Percentiles rank a stretch among this genome's conserved stretches.
These are phyloP conservation scores for Camelus bactrianus DNA, from an alignment of 2,113 vertebrate genomes.

Conservation along the genomic window DNA sequence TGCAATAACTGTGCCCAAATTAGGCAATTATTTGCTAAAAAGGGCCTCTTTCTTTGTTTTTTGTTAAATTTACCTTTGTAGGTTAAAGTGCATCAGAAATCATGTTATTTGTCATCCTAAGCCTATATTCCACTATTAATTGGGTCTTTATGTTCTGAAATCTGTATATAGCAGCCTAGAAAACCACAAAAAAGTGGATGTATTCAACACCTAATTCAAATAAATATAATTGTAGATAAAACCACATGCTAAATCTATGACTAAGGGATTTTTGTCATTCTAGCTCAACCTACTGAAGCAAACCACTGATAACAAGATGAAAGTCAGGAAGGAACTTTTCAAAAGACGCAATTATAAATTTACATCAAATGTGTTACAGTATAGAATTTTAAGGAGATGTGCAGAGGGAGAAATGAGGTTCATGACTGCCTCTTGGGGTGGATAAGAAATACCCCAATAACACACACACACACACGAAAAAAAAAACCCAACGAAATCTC, in stretches of 20 bases:
- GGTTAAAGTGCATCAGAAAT: slow-evolving; percentile 67
- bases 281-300: slow-evolving; percentile 78
- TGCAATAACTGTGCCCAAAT: slow-evolving; percentile 62
- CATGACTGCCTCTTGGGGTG: slow-evolving; percentile 52
- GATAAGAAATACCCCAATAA: slow-evolving; percentile 44
- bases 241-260: slow-evolving; percentile 60
- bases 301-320: slow-evolving; percentile 75
- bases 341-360: slow-evolving; percentile 69
- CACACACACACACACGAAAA: not conserved
- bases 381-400: slow-evolving; percentile 71
- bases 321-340: slow-evolving; percentile 60
- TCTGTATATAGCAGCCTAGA: slow-evolving; percentile 76
- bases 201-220: slow-evolving; percentile 29
- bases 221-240: slow-evolving; percentile 76
- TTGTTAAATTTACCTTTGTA: slow-evolving; percentile 57
- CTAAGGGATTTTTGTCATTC: slow-evolving; percentile 69
- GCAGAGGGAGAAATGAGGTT: slow-evolving; percentile 68
- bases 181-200: slow-evolving; percentile 75
- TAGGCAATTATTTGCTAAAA: slow-evolving; percentile 40
- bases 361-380: slow-evolving; percentile 41
- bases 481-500: slow-evolving; percentile 58
- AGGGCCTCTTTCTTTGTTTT: slow-evolving; percentile 23
- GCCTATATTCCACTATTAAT: not conserved
- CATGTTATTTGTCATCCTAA: slow-evolving; percentile 61
- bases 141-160: slow-evolving; percentile 37